Conservation (phyloP, 2,888 invertebrate genomes). For the Torymus aiolomorphi region DNA sequence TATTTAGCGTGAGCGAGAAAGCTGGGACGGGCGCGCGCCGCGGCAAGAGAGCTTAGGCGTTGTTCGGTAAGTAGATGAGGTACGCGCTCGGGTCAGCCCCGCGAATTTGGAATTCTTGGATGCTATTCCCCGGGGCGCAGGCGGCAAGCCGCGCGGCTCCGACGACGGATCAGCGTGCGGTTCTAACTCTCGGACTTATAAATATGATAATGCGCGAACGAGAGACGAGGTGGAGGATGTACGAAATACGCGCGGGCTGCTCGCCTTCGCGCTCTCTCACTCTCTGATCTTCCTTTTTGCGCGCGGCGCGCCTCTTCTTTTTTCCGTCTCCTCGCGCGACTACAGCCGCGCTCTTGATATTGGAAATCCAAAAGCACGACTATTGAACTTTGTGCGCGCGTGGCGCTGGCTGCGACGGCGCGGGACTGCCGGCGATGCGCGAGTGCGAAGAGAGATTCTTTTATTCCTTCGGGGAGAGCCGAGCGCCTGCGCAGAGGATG, state of each 20-base stretch:
- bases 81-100: constrained; percentile 66
- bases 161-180: constrained; percentile 24
- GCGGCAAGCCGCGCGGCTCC: background rate
- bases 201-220: constrained; percentile 74
- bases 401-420: background rate
- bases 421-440: background rate
- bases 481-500: too few relatives aligned
- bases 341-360: constrained; percentile 62
- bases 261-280: background rate
- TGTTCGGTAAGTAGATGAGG: constrained; percentile 67
- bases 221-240: constrained; percentile 11
- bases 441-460: constrained; percentile 25
- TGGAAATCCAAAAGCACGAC: constrained; percentile 69
- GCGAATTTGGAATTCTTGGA: constrained; percentile 46
- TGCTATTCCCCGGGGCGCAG: constrained; percentile 2
- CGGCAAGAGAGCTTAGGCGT: constrained; percentile 41
- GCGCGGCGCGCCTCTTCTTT: background rate
- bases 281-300: background rate
- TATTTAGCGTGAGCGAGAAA: too few relatives aligned
- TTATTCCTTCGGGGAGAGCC: constrained; percentile 9
- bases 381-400: constrained; percentile 37
- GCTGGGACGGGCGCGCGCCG: too few relatives aligned
- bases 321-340: constrained; percentile 52
- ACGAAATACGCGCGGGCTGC: constrained; percentile 19
- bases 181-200: constrained; percentile 68